Conservation (phyloP, 2,888 invertebrate species). For the Troides helena region DNA sequence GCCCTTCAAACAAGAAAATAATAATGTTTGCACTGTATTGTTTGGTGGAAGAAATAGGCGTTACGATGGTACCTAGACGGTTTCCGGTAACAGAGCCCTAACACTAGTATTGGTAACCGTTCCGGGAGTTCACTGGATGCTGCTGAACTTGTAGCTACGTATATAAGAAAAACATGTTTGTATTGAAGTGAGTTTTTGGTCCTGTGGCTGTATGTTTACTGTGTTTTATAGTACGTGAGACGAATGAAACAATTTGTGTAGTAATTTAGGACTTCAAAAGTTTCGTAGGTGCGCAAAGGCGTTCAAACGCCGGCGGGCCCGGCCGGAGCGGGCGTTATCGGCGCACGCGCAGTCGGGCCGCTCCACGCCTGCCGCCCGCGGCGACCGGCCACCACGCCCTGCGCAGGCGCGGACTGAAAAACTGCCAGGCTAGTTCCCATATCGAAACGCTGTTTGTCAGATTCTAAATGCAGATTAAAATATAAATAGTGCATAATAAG, state of each 20-base stretch:
- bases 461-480: constrained; percentile 6
- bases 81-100: too few species aligned
- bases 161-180: too few species aligned
- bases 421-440: constrained; percentile 18
- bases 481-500: not conserved
- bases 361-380: constrained; percentile 51
- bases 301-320: constrained; percentile 30
- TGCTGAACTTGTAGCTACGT: too few species aligned
- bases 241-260: not conserved
- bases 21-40: too few species aligned
- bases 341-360: constrained; percentile 50
- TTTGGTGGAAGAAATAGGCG: too few species aligned
- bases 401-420: constrained; percentile 49
- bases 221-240: too few species aligned
- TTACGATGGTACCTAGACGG: too few species aligned
- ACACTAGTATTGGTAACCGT: too few species aligned
- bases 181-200: too few species aligned
- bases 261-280: constrained; percentile 27
- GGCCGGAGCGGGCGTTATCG: constrained; percentile 57
- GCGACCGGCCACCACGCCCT: constrained; percentile 63
- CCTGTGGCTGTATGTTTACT: too few species aligned
- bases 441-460: constrained; percentile 15
- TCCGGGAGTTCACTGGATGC: too few species aligned
- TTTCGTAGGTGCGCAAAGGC: constrained; percentile 18
- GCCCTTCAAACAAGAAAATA: too few species aligned